Percentiles rank a stretch among this genome's conserved stretches.
Conservation (phyloP, 2,888 invertebrate genomes). For the Diaperis boleti region DNA sequence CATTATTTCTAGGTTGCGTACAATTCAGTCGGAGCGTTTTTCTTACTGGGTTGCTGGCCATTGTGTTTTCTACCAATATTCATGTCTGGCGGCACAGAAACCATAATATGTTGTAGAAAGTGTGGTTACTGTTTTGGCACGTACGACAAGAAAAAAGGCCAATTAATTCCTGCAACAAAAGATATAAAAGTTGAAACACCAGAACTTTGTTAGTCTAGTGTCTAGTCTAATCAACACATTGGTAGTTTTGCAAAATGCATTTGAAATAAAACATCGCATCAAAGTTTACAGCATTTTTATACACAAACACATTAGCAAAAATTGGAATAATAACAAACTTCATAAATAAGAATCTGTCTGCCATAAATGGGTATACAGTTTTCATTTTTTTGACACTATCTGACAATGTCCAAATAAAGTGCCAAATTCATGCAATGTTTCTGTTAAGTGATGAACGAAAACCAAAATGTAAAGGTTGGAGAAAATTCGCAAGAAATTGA, state of each 20-base stretch:
- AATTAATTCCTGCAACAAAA: slow-evolving; percentile 30
- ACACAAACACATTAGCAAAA: too few relatives aligned
- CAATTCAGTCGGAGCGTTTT: slow-evolving; percentile 59
- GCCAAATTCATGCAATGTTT: slow-evolving; percentile 11
- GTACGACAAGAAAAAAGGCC: slow-evolving; percentile 55
- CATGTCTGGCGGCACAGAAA: slow-evolving; percentile 58
- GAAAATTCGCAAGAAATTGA: slow-evolving; percentile 21
- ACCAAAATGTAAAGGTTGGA: slow-evolving; percentile 19
- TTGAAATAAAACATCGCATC: too few relatives aligned
- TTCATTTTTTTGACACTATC: not conserved
- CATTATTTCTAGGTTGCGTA: slow-evolving; percentile 55
- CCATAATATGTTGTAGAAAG: slow-evolving; percentile 65
- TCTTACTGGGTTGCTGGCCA: slow-evolving; percentile 63
- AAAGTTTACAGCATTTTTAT: too few relatives aligned
- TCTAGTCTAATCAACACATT: too few relatives aligned
- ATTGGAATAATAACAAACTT: too few relatives aligned
- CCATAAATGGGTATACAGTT: too few relatives aligned
- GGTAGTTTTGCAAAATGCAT: too few relatives aligned
- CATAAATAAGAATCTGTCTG: too few relatives aligned
- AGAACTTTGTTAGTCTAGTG: slow-evolving; percentile 4
- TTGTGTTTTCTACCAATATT: slow-evolving; percentile 63
- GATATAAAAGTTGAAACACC: slow-evolving; percentile 17
- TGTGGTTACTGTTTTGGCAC: slow-evolving; percentile 67
- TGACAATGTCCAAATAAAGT: slow-evolving; percentile 23
- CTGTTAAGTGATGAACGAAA: slow-evolving; percentile 28